Percentiles rank a stretch among this genome's conserved stretches.
These are phyloP conservation scores for Oreochromis mossambicus DNA, from an alignment of 2,797 vertebrate species.

Conservation along the genomic window DNA sequence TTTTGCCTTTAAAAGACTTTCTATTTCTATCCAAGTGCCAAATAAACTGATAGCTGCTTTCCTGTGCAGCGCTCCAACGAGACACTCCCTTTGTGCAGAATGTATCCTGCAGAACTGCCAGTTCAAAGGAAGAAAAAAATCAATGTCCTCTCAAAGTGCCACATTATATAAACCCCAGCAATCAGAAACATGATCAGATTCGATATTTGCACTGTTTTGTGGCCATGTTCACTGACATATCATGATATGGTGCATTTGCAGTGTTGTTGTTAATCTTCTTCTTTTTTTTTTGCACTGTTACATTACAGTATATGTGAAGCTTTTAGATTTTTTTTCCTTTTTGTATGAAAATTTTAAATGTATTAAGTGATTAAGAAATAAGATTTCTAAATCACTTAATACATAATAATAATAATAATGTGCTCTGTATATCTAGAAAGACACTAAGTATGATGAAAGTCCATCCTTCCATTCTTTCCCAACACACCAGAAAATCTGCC, in stretches of 20 bases:
- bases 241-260: not conserved
- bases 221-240: not conserved
- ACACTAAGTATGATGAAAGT: not conserved
- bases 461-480: not conserved
- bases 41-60: conserved; percentile 27
- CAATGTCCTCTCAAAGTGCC: conserved; percentile 40
- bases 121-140: conserved; percentile 48
- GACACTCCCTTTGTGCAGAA: conserved; percentile 29
- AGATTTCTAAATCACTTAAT: not conserved
- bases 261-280: not conserved
- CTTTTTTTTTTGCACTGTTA: not conserved
- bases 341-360: not conserved
- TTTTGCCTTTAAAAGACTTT: conserved; percentile 17
- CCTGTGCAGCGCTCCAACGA: not conserved
- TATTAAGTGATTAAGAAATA: not conserved
- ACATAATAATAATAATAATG: not conserved
- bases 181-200: conserved; percentile 35
- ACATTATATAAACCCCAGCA: conserved; percentile 43
- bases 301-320: not conserved
- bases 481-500: not conserved
- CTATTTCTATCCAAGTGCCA: conserved; percentile 13
- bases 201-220: conserved; percentile 18
- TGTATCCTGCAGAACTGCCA: conserved; percentile 22
- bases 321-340: not conserved
- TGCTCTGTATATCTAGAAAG: not conserved